Evolutionary conservation across 2,797 vertebrate genomes (phyloP).

Genomic region (Vultur gryphus): DNA sequence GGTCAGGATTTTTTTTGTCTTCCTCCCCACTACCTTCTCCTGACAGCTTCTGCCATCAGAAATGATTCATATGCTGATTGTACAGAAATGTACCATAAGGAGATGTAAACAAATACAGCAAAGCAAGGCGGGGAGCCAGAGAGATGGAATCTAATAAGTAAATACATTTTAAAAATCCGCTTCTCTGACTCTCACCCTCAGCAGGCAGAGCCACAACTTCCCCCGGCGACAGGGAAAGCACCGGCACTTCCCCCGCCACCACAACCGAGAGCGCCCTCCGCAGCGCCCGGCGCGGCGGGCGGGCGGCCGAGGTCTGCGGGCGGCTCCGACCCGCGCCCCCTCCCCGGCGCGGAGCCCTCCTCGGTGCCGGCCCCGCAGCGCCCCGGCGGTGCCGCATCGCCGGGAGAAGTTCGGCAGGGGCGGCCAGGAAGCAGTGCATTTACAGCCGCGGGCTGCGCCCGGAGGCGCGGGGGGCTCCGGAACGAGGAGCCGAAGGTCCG

Average conservation of each 20-base stretch:
- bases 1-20: slow-evolving; percentile 36
- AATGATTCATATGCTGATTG: slow-evolving; percentile 41
- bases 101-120: slow-evolving; percentile 52
- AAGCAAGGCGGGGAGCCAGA: slow-evolving; percentile 54
- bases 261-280: not conserved
- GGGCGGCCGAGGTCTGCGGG: not conserved
- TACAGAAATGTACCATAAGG: slow-evolving; percentile 47
- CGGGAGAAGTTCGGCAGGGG: not conserved
- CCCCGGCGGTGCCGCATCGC: not conserved
- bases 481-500: not conserved
- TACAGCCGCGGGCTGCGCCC: not conserved
- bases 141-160: slow-evolving; percentile 43
- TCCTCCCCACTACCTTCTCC: slow-evolving; percentile 37
- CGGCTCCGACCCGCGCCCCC: not conserved
- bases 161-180: not conserved
- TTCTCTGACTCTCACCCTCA: slow-evolving; percentile 8
- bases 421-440: slow-evolving; percentile 47
- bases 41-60: slow-evolving; percentile 41
- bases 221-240: not conserved
- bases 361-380: not conserved
- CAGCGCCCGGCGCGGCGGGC: not conserved
- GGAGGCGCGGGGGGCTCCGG: not conserved
- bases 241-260: not conserved
- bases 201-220: slow-evolving; percentile 26
- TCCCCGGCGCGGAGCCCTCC: not conserved